Base-by-base conservation (phyloP, 2,888 invertebrate genomes). In the Eupithecia exiguata region DNA sequence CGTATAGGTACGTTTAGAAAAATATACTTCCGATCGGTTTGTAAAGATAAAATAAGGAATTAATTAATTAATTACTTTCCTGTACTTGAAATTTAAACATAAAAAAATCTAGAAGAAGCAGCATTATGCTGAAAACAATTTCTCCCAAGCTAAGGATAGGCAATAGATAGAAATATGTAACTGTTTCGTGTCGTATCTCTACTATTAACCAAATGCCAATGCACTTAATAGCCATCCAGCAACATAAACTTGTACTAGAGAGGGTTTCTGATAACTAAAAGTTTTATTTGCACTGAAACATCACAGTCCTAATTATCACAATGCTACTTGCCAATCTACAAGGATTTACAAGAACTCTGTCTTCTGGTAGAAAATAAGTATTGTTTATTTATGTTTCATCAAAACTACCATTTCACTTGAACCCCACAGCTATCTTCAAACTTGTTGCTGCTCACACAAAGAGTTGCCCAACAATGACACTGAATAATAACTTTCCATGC, bases 391-490 rank as follows among this genome's bases (percentile, higher is more conserved):
- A 12, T 5, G 12, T 58, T 58, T 58, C 25, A 12, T 58, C 12
- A 3, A 21, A 21, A 4, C 21, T 53, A 53, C 53, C 38, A 3
- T 36, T 65, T n/a, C 61, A 5, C 40, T 40, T 2, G 6, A 66
- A 40, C 38, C 5, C 21, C 16, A 66, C 21, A 36, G 9, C 18
- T 21, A 36, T 66, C 66, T 6, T 12, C 25, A 25, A 66, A 66
- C 79, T 69, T 75, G 78, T 75, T 71, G 69, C 53, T 36, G 35
- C 30, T 30, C 25, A 9, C 43, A 40, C 4, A 71, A 25, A 66
- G 40, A 66, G 38, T 38, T n/a, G 21, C 66, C 5, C 25, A 38
- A 71, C 53, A 66, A 65, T 68, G 46, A 25, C 49, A 62, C 46
- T 62, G 68, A 68, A 68, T 68, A 66, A 66, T 53, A 68, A 71